Conservation (phyloP, 2,113 vertebrate species). For the Neogale vison region DNA sequence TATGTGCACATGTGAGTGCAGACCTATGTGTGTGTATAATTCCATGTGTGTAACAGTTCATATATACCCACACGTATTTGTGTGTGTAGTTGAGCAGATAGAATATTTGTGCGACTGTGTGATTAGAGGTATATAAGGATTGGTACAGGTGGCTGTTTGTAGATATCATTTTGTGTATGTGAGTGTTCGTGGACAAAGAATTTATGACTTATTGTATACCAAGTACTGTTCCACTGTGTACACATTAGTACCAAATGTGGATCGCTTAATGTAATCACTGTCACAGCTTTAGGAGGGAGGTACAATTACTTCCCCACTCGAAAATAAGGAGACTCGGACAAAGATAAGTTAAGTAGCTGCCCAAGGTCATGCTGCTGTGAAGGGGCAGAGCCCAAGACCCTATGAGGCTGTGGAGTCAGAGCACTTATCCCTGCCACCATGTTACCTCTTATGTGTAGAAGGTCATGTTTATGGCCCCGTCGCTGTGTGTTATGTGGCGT, state of each 20-base stretch:
- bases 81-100: background rate
- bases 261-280: background rate
- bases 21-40: background rate
- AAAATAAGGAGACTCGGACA: background rate
- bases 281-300: background rate
- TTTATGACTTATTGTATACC: background rate
- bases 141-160: background rate
- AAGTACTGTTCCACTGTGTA: background rate
- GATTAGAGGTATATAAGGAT: background rate
- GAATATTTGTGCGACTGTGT: background rate
- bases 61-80: background rate
- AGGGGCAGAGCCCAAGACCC: background rate
- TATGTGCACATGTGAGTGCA: background rate
- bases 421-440: background rate
- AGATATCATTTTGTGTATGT: background rate
- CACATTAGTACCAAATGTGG: background rate
- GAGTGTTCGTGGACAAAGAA: background rate
- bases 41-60: background rate
- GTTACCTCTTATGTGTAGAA: background rate
- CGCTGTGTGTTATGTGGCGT: background rate
- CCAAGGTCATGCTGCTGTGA: background rate
- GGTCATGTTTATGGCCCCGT: background rate
- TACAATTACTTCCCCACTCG: background rate
- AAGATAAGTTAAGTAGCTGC: constrained; percentile 26
- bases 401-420: background rate